These are phyloP conservation scores for Adelges cooleyi DNA, from an alignment of 1,140 invertebrate genomes.

Conservation along the genomic window DNA sequence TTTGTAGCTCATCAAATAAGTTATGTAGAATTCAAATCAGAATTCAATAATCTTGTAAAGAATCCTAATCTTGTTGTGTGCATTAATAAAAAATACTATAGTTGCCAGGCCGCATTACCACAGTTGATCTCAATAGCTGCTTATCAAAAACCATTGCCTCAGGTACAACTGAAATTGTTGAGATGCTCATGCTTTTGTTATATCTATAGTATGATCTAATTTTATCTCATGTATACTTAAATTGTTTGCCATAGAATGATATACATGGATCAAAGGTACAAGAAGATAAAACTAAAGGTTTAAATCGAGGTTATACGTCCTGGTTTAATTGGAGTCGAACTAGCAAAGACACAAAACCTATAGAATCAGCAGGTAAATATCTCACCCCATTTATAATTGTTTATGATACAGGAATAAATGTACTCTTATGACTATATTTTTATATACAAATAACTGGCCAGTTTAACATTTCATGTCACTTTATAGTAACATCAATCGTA, in stretches of 20 bases:
- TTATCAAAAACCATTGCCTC: conserved; percentile 29
- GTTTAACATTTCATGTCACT: too few relatives aligned
- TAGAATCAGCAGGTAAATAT: background rate
- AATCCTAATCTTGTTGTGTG: conserved; percentile 80
- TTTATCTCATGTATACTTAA: too few relatives aligned
- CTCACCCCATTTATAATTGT: background rate
- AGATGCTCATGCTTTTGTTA: too few relatives aligned
- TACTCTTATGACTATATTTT: too few relatives aligned
- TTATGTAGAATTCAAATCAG: conserved; percentile 71
- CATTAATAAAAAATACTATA: conserved; percentile 76
- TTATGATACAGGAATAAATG: too few relatives aligned
- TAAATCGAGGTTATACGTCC: conserved; percentile 42
- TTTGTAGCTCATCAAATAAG: conserved; percentile 66
- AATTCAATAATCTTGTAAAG: conserved; percentile 57
- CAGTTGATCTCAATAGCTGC: conserved; percentile 58
- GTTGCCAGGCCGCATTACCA: conserved; percentile 76
- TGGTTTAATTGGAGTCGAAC: conserved; percentile 62
- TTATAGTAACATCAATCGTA: too few relatives aligned
- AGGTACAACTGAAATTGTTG: conserved; percentile 9
- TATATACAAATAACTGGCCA: too few relatives aligned
- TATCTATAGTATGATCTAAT: too few relatives aligned
- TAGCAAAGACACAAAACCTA: conserved; percentile 27
- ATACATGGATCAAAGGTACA: conserved; percentile 15
- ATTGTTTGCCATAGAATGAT: background rate
- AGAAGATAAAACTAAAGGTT: conserved; percentile 22